Conservation (phyloP, 2,888 invertebrate genomes). For the Sphecodes monilicornis region DNA sequence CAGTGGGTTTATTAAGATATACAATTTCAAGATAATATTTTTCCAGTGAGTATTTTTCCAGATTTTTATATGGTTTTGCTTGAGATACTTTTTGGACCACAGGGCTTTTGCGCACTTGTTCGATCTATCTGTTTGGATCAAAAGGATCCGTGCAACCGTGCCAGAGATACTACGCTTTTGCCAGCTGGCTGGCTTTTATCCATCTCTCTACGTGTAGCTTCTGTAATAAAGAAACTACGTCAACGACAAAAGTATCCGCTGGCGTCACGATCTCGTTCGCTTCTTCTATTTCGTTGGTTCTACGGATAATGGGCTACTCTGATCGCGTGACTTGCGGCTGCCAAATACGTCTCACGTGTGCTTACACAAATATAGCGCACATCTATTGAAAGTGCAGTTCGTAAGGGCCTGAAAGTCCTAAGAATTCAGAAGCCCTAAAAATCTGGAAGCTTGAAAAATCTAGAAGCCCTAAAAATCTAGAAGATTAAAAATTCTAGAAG, state of each 20-base stretch:
- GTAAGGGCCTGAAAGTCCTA: too few species aligned
- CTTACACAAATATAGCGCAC: not conserved
- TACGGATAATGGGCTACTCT: conserved; percentile 28
- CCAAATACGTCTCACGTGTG: not conserved
- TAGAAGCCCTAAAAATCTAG: not conserved
- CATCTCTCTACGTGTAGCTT: conserved; percentile 41
- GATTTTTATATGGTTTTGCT: not conserved
- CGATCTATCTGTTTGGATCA: not conserved
- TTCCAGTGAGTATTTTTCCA: not conserved
- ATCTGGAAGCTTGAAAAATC: not conserved
- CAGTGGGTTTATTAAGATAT: not conserved
- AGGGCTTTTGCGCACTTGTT: not conserved
- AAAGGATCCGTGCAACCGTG: not conserved
- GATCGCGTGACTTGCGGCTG: conserved; percentile 41
- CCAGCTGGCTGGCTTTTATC: conserved; percentile 42
- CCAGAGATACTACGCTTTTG: conserved; percentile 14
- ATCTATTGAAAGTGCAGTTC: not conserved
- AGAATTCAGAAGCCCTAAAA: too few species aligned
- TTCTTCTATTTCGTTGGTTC: not conserved
- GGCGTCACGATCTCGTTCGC: conserved; percentile 37
- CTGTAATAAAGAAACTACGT: conserved; percentile 51
- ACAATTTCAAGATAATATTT: too few species aligned
- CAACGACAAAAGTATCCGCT: conserved; percentile 63
- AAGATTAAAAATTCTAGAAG: not conserved
- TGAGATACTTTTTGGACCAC: not conserved